phyloP scores from a whole-genome alignment of 2,797 vertebrate species.

The Coregonus sp. region DNA sequence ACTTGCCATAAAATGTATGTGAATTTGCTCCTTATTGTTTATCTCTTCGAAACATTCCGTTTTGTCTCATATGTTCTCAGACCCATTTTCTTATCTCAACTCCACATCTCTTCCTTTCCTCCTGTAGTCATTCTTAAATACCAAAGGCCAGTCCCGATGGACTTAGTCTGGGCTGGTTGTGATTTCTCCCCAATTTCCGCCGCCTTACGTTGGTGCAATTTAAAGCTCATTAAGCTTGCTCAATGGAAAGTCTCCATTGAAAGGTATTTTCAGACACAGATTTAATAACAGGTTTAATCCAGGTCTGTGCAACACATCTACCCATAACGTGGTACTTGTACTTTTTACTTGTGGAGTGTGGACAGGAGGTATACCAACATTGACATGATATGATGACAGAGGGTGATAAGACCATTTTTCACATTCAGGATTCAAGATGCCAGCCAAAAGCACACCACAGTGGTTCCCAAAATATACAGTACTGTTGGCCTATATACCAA shows the following conservation, averaged over 20 bases:
- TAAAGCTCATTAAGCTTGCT: not conserved
- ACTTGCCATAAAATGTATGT: conserved; percentile 1
- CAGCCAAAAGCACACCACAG: not conserved
- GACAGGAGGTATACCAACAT: not conserved
- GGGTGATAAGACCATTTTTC: not conserved
- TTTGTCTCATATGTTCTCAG: conserved; percentile 1
- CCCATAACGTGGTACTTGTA: not conserved
- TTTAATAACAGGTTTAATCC: not conserved
- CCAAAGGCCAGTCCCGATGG: conserved; percentile 3
- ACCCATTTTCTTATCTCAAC: conserved; percentile 19
- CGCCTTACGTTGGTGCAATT: not conserved
- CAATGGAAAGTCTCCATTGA: not conserved
- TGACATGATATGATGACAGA: not conserved
- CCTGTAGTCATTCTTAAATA: conserved; percentile 38
- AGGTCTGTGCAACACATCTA: not conserved
- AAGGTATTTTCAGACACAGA: not conserved
- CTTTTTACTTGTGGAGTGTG: not conserved
- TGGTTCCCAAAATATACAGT: not conserved
- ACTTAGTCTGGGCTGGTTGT: conserved; percentile 20
- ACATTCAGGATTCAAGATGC: not conserved
- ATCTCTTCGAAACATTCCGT: conserved; percentile 45
- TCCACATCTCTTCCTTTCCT: conserved; percentile 14
- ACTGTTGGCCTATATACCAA: not conserved
- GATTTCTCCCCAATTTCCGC: conserved; percentile 17
- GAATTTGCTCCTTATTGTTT: conserved; percentile 5